Percentiles rank a stretch among this genome's conserved stretches.
Conservation (phyloP, 2,888 invertebrate genomes). For the Herminia tarsipennalis region DNA sequence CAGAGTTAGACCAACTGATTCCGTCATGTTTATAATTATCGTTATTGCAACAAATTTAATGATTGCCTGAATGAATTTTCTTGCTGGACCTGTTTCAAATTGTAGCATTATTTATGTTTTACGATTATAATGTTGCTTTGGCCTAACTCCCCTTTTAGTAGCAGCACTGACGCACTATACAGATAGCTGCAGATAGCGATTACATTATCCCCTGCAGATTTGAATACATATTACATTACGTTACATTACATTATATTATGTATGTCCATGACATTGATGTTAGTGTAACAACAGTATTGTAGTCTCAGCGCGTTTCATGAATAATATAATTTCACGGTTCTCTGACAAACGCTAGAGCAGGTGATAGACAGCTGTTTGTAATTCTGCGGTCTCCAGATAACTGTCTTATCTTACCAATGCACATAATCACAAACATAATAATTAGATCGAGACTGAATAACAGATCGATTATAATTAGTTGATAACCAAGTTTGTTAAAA, state of each 20-base stretch:
- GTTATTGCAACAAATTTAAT: constrained; percentile 16
- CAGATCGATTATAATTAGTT: constrained; percentile 38
- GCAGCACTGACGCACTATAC: constrained; percentile 25
- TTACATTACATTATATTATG: too few relatives aligned
- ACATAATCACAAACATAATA: constrained; percentile 49
- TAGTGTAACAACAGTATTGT: constrained; percentile 37
- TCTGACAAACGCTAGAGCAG: constrained; percentile 33
- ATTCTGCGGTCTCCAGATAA: constrained; percentile 54
- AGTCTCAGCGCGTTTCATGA: constrained; percentile 36
- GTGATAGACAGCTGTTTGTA: constrained; percentile 56
- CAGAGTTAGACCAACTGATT: too few relatives aligned
- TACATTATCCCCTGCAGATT: constrained; percentile 14
- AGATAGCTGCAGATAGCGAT: constrained; percentile 21
- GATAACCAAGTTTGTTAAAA: constrained; percentile 36
- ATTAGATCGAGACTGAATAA: constrained; percentile 49
- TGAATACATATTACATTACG: not conserved
- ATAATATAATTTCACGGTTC: constrained; percentile 40
- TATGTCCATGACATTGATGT: constrained; percentile 43
- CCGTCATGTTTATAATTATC: constrained; percentile 17
- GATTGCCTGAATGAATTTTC: constrained; percentile 29
- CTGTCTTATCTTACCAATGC: constrained; percentile 54
- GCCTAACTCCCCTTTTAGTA: constrained; percentile 18
- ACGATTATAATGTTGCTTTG: constrained; percentile 28
- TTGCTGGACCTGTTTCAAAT: constrained; percentile 35
- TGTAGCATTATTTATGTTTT: constrained; percentile 33